phyloP scores from a whole-genome alignment of 2,888 invertebrate species.

The Tenodera sinensis region DNA sequence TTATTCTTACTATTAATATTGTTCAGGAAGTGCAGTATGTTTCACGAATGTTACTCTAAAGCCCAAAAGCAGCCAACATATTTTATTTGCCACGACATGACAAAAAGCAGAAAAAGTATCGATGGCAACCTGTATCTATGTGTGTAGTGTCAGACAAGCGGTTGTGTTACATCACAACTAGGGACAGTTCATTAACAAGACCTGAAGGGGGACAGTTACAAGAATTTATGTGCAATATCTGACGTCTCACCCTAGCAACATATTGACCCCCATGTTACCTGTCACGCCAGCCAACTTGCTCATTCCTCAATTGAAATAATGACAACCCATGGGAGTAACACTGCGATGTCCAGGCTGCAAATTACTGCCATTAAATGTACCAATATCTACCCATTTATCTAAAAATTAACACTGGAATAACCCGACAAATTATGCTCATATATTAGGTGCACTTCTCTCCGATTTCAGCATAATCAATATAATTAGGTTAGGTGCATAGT shows the following conservation, averaged over 20 bases:
- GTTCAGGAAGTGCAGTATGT: background rate
- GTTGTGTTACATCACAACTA: background rate
- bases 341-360: background rate
- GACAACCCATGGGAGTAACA: background rate
- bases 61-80: background rate
- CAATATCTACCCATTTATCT: no score
- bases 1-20: no score
- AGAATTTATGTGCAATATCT: constrained; percentile 26
- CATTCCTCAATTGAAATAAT: background rate
- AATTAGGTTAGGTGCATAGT: no score
- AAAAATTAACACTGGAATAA: no score
- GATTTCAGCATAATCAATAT: no score
- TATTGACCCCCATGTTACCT: background rate
- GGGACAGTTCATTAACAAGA: constrained; percentile 22
- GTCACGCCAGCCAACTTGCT: background rate
- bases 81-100: background rate
- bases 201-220: constrained; percentile 14
- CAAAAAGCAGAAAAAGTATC: background rate
- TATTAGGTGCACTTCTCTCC: no score
- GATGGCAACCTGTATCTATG: no score
- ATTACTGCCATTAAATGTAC: background rate
- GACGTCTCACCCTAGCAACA: background rate
- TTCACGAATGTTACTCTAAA: background rate
- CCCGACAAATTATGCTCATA: no score
- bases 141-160: background rate